Base-by-base conservation (phyloP, 2,797 vertebrate species). In the Taeniopygia guttata region DNA sequence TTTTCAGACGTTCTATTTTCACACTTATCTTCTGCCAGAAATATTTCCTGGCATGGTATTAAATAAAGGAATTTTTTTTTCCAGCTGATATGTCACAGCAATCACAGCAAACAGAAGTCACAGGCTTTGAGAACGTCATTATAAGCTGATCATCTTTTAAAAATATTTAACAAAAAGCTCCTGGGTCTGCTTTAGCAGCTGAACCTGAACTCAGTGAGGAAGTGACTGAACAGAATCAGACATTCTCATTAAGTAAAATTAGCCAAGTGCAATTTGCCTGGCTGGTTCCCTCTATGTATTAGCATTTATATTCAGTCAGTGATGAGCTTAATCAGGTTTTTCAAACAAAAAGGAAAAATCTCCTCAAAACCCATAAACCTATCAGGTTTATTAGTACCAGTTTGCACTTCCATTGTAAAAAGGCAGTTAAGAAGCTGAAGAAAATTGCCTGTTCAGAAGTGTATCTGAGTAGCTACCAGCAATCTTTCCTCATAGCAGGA, bases 191-290 rank as follows among this genome's bases (percentile, higher is more conserved):
- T 93, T 93, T 54, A 84, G 72, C 48, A 90, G 85, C 90, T 89
- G 87, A 95, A 89, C 73, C 74, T 72, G 64, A 94, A 89, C 75
- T 79, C 85, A 62, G 43, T 0, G 0, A 95, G 83, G 73, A 94
- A 93, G 83, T 42, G 52, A 87, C 89, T 70, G 83, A 92, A 72
- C 82, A 69, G 88, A 95, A 87, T 87, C 87, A 96, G 92, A 84
- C 84, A 84, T 45, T 87, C 83, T 92, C 79, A 91, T 96, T 91
- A 93, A 84, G 75, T 45, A 62, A 88, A 96, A 96, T 92, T 74
- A 97, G 73, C 78, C 59, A 88, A 85, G 74, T 80, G 59, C 64
- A 87, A 92, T 96, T 80, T 67, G 64, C 74, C 72, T 81, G 77
- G 87, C 86, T 85, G 54, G 48, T 56, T 87, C 73, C n/a, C 55